phyloP scores from a whole-genome alignment of 1,140 invertebrate genomes.

The Pomacea maculata region DNA sequence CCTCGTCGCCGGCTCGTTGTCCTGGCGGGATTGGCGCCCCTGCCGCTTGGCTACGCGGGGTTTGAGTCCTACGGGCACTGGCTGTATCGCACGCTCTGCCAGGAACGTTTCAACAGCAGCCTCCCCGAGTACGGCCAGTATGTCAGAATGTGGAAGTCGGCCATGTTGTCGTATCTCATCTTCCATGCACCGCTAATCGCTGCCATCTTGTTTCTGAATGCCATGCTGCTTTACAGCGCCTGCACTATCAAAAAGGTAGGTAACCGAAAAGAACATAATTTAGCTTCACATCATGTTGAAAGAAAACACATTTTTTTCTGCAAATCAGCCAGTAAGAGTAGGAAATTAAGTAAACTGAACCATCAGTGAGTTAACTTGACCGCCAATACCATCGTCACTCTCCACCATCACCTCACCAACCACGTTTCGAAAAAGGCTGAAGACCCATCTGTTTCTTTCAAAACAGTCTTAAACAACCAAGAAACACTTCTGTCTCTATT shows the following conservation, averaged over 20 bases:
- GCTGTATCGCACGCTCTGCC: background rate
- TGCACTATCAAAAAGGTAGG: background rate
- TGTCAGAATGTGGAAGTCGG: background rate
- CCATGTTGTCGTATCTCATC: background rate
- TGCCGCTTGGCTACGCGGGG: background rate
- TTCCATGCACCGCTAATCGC: background rate
- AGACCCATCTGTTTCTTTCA: no score
- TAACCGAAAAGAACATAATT: no score
- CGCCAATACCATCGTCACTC: no score
- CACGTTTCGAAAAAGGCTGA: no score
- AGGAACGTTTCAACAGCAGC: background rate
- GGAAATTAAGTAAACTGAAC: no score
- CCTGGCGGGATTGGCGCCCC: background rate
- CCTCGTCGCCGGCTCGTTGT: background rate
- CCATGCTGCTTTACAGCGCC: background rate
- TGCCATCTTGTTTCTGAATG: background rate
- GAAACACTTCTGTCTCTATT: no score
- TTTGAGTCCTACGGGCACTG: background rate
- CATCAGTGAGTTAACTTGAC: no score
- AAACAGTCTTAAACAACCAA: no score
- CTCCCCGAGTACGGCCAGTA: background rate
- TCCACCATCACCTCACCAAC: no score
- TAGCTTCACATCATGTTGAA: no score
- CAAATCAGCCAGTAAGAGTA: no score
- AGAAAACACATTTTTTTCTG: no score